Evolutionary conservation across 2,888 invertebrate genomes (phyloP), one percentile per base, ranked within the genome.

Genomic region (Nysson spinosus): DNA sequence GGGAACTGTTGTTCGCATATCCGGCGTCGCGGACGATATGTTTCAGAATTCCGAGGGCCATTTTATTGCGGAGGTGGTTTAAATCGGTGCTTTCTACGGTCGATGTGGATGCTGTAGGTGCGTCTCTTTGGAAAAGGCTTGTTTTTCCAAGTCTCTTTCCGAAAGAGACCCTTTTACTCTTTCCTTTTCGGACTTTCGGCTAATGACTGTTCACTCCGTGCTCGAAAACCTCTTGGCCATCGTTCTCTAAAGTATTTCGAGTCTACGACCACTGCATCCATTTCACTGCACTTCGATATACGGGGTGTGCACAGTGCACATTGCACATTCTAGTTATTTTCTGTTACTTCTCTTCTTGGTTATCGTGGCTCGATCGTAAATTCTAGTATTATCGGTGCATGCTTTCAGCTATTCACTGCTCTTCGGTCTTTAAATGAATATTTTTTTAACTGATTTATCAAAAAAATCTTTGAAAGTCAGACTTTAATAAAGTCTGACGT

Each of bases 201-300:
- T 80, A 80, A 80, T 79, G 80, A 77, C 69, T 73, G 77, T 79
- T 79, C 76, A 71, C 72, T 69, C 49, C 56, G 70, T n/a, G n/a
- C 65, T 71, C 71, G 76, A 78, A 78, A 73, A n/a, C 75, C 66
- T 54, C 39, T 44, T 51, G 51, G 47, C 51, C 64, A 60, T 60
- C 68, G 69, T 57, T 57, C 50, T 28, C 57, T 34, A 42, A 4
- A 52, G 50, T 49, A 47, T 60, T 34, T 50, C 64, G n/a, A 64
- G 32, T 6, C 44, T 47, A 24, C 54, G 20, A 32, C 51, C 39
- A 28, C 20, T 30, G 56, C 50, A 57, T 52, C 52, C 65, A 52
- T 64, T 64, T 49, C 52, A 49, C 17, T 30, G 19, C 43, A 26
- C 9, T 30, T 19, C 19, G 6, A 14, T 9, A 11, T 20, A 7